A percentile compares a stretch with the other conserved stretches of the same genome.
phyloP scores from a whole-genome alignment of 1,140 invertebrate species.

The Yoshiicerus persimilis region DNA sequence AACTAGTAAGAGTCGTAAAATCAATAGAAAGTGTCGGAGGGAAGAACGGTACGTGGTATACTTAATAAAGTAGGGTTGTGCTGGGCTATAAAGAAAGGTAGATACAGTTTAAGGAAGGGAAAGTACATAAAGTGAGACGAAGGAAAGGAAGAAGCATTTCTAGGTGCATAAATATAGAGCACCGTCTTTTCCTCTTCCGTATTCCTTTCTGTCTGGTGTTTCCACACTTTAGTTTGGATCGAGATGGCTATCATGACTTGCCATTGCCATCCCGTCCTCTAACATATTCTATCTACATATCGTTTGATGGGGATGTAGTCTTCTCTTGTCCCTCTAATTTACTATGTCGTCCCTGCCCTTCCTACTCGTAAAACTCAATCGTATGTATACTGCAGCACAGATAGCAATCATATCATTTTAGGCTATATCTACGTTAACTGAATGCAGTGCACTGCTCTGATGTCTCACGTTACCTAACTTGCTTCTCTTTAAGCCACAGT shows the following conservation, averaged over 20 bases:
- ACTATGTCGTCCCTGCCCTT: slow-evolving; percentile 27
- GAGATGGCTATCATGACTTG: background rate
- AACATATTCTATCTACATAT: background rate
- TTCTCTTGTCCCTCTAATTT: slow-evolving; percentile 28
- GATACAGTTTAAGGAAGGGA: background rate
- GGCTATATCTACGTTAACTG: background rate
- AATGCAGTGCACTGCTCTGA: background rate
- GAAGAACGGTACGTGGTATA: background rate
- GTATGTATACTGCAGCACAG: background rate
- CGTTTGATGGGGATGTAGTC: background rate
- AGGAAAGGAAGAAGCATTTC: background rate
- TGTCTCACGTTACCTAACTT: background rate
- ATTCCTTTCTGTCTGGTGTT: background rate
- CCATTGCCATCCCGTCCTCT: background rate
- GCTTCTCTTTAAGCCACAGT: too few relatives aligned
- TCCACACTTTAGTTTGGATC: background rate
- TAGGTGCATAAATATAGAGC: background rate
- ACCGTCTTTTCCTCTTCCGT: background rate
- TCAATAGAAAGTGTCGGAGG: background rate
- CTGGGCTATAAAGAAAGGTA: background rate
- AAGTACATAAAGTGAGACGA: background rate
- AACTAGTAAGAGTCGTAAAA: background rate
- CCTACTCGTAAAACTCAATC: slow-evolving; percentile 17
- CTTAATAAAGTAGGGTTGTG: background rate
- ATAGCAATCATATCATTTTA: background rate